A percentile compares a stretch with the other conserved stretches of the same genome.
Conservation (phyloP, 2,113 vertebrate genomes). For the Alligator mississippiensis region DNA sequence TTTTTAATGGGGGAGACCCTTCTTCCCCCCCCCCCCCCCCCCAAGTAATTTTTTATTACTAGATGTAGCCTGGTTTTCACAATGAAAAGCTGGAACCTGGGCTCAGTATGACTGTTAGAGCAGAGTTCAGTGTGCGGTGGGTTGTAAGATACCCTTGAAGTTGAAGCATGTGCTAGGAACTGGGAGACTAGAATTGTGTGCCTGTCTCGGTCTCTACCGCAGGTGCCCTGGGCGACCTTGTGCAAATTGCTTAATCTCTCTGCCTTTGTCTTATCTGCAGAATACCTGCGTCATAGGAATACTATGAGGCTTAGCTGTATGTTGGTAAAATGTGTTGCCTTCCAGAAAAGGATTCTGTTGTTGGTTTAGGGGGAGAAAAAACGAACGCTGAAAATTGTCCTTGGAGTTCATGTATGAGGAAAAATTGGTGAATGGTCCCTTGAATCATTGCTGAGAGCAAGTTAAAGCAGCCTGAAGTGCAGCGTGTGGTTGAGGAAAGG, state of each 20-base stretch:
- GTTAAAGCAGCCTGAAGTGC: not conserved
- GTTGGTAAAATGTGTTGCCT: not conserved
- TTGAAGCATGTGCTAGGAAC: not conserved
- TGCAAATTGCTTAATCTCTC: not conserved
- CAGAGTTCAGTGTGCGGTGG: not conserved
- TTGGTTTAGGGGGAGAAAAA: not conserved
- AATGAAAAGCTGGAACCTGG: not conserved
- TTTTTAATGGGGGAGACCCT: not conserved
- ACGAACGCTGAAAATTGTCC: not conserved
- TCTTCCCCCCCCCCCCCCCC: too few relatives aligned
- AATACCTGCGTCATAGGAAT: not conserved
- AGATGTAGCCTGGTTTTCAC: not conserved
- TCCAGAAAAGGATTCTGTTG: not conserved
- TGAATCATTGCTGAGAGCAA: not conserved
- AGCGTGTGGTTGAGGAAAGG: not conserved
- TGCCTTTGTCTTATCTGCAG: not conserved
- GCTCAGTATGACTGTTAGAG: not conserved
- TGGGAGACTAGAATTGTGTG: not conserved
- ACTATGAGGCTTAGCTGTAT: not conserved
- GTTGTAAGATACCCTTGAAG: not conserved
- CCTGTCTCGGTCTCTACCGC: fast-evolving
- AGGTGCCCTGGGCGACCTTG: not conserved
- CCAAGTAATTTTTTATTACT: not conserved
- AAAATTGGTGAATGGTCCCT: not conserved
- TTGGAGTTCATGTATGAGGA: not conserved